Base-by-base conservation (phyloP, 2,888 invertebrate species). In the Alsophila aescularia region DNA sequence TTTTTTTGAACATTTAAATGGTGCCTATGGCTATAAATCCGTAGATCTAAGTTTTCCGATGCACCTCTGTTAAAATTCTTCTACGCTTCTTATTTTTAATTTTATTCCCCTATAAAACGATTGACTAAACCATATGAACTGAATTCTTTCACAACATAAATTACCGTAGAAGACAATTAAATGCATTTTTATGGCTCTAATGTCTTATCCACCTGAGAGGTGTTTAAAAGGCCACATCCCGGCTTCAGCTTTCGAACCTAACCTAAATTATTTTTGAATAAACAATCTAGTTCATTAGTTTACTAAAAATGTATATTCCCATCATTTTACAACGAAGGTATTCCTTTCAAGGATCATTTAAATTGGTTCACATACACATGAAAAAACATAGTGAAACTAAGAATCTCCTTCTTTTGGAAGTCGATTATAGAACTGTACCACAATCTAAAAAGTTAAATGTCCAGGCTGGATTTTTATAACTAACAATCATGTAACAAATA, bases 121-220 rank as follows among this genome's bases (percentile, higher is more conserved):
- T 51, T 43, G 10, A 31, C 18, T 39, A 40, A 40, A 32, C 48
- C 32, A 6, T 21, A 27, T 42, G 35, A 50, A 18, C 24, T 42
- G 29, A 7, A 29, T 42, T 42, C 14, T 35, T 41, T 35, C n/a
- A 34, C 27, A 12, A 41, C 16, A 41, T 39, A 37, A 31, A 37
- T 27, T 35, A 41, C 41, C 27, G 16, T 15, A 34, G 10, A 50
- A 35, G 6, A 14, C 1, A 36, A 42, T 42, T 36, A 50, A 42
- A 27, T 2, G 14, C n/a, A 6, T 32, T n/a, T 48, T 48, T 48
- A 48, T 40, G 13, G 18, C 18, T 16, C 12, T 10, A 7, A 7
- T 21, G 29, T n/a, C 24, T 12, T 16, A 39, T 31, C 31, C 39
- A 13, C 7, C 5, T 24, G 37, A 24, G 7, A 39, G 8, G 13